These are phyloP conservation scores for Arremon brunneinucha DNA, from an alignment of 2,797 vertebrate genomes.

Conservation along the genomic window DNA sequence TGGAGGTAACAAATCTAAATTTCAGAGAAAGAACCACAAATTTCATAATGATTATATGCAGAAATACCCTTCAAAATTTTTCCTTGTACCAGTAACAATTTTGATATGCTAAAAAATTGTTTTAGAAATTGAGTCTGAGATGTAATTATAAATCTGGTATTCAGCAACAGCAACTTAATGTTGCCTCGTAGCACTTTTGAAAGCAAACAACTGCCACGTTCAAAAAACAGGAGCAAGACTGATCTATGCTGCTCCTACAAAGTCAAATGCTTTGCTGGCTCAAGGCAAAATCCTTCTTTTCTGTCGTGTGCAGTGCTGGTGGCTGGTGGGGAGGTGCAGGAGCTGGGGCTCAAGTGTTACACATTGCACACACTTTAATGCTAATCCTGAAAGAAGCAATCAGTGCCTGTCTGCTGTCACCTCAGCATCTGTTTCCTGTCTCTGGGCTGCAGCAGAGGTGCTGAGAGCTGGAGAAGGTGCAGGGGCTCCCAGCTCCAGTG, in stretches of 20 bases:
- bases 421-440: not conserved
- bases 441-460: not conserved
- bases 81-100: not conserved
- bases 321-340: not conserved
- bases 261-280: not conserved
- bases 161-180: not conserved
- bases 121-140: not conserved
- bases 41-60: not conserved
- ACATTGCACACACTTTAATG: not conserved
- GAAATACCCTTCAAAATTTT: not conserved
- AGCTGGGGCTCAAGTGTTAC: not conserved
- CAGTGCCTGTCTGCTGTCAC: not conserved
- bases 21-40: not conserved
- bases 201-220: not conserved
- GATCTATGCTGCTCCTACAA: not conserved
- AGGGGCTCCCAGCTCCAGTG: not conserved
- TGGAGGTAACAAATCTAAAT: not conserved
- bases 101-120: not conserved
- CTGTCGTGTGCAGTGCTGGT: not conserved
- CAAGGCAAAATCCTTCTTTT: conserved; percentile 19
- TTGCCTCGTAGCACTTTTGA: conserved; percentile 19
- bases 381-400: conserved; percentile 2
- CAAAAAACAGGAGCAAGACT: conserved; percentile 31
- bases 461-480: not conserved
- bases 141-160: conserved; percentile 32